Base-by-base conservation (phyloP, 2,888 invertebrate genomes). In the Lasioglossum lativentre region DNA sequence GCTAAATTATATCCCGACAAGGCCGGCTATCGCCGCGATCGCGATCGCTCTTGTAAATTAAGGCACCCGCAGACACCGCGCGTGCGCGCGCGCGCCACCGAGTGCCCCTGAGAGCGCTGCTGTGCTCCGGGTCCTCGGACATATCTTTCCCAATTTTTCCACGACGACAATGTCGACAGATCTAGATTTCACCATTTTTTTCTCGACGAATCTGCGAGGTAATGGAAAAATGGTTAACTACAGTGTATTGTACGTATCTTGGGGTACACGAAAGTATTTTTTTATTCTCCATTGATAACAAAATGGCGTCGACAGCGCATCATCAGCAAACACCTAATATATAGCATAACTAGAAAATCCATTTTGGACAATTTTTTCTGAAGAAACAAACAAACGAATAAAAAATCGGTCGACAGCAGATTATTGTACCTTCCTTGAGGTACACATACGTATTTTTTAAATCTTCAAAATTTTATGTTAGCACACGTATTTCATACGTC, bases 1-100 rank as follows among this genome's bases (percentile, higher is more conserved):
- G 94, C 94, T 94, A 95, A 95, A 95, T 95, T 95, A 95, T 94
- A 95, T 93, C 94, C 93, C 93, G 91, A 93, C 92, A 90, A 89
- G 88, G 87, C 77, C 86, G 87, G 82, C 84, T 90, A 90, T 90
- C 90, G 92, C 91, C 91, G 86, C 86, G 91, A 91, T 92, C 93
- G 92, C 91, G 91, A 92, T 93, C 93, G 90, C 92, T 94, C 92
- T 92, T 86, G 90, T 85, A 85, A 89, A 89, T 89, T 89, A 89
- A 89, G 90, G 83, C 90, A 88, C 88, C 90, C 82, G 82, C 83
- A 84, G 84, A 89, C 82, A 84, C 63, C 71, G 86, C 68, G 66
- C 63, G 63, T 34, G 63, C 27, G 63, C 66, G 23, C 66, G 30
- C 27, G 63, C 63, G 63, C 63, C 63, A 6, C 30, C 30, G 16